These are phyloP conservation scores for Oryzias celebensis DNA, from an alignment of 2,113 vertebrate species.

Conservation along the genomic window DNA sequence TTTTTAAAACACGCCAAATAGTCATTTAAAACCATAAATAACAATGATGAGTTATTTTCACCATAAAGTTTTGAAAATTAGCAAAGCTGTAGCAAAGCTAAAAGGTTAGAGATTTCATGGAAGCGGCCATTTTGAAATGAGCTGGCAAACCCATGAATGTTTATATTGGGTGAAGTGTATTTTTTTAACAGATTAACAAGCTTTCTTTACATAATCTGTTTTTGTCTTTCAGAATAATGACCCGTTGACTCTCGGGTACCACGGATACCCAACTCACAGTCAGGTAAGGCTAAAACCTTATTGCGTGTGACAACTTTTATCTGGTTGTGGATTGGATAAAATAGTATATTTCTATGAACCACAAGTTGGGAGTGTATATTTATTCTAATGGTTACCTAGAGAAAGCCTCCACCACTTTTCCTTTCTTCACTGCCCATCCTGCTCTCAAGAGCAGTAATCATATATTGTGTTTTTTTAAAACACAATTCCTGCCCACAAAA, in stretches of 20 bases:
- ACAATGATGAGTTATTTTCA: no score
- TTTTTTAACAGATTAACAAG: constrained; percentile 12
- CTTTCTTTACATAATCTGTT: constrained; percentile 32
- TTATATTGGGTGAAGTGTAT: no score
- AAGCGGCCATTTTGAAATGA: no score
- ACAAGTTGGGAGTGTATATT: constrained; percentile 68
- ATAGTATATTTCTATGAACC: constrained; percentile 42
- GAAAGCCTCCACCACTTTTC: constrained; percentile 34
- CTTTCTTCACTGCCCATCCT: constrained; percentile 19
- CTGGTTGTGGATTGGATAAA: constrained; percentile 6
- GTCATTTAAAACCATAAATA: no score
- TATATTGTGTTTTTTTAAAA: constrained; percentile 24
- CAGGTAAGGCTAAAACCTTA: constrained; percentile 68
- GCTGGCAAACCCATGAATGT: no score
- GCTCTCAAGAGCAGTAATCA: constrained; percentile 22
- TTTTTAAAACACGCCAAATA: no score
- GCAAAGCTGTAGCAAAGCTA: no score
- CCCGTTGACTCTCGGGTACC: constrained; percentile 75
- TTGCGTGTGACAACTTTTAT: constrained; percentile 14
- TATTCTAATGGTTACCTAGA: constrained; percentile 48
- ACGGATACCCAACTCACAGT: constrained; percentile 74
- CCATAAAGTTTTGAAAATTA: no score
- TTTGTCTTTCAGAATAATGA: constrained; percentile 77
- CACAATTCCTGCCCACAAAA: constrained; percentile 20
- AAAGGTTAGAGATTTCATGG: no score